phyloP scores from a whole-genome alignment of 2,797 vertebrate species.

The Hydrolagus colliei region DNA sequence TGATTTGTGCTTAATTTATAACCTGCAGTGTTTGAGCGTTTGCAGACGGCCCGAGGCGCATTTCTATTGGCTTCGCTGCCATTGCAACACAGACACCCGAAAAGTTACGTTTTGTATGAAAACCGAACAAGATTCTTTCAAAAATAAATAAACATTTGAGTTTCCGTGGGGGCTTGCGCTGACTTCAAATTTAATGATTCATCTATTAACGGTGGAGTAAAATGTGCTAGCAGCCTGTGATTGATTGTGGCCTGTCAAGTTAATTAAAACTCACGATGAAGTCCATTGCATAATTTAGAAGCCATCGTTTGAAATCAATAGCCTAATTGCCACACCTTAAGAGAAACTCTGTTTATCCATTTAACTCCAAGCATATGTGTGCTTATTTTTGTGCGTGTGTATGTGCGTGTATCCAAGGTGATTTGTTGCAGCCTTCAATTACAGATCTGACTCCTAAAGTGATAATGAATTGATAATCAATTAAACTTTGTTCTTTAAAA shows the following conservation, averaged over 20 bases:
- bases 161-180: not conserved
- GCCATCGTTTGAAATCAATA: constrained; percentile 75
- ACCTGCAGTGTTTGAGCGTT: not conserved
- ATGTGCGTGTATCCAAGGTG: constrained; percentile 58
- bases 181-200: constrained; percentile 7
- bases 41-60: not conserved
- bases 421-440: constrained; percentile 44
- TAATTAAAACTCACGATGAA: constrained; percentile 68
- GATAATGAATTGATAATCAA: constrained; percentile 32
- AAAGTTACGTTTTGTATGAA: constrained; percentile 6
- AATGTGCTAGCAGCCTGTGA: constrained; percentile 34
- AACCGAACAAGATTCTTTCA: not conserved
- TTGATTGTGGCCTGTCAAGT: constrained; percentile 66
- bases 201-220: not conserved
- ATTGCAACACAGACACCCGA: not conserved
- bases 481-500: constrained; percentile 31
- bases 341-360: constrained; percentile 52
- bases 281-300: constrained; percentile 71
- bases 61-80: not conserved
- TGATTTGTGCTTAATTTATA: constrained; percentile 5
- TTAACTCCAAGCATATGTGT: constrained; percentile 46
- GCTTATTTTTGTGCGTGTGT: constrained; percentile 56
- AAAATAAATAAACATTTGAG: constrained; percentile 22
- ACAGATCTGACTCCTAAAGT: constrained; percentile 25
- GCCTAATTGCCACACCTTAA: constrained; percentile 72